Conservation (phyloP, 2,113 vertebrate species). For the Sisor rabdophorus region DNA sequence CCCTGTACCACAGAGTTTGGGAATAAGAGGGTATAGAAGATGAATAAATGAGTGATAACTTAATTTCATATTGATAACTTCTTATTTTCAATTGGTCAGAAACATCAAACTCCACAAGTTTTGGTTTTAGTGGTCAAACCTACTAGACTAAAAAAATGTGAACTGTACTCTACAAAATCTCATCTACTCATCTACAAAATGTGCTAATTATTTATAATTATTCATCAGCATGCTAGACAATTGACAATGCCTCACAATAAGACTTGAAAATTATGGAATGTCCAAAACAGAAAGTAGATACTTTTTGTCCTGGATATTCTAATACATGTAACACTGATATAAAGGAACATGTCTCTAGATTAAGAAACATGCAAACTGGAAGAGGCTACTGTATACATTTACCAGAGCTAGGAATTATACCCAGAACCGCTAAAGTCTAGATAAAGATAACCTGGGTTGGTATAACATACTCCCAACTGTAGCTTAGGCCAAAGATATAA, state of each 20-base stretch:
- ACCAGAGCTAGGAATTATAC: background rate
- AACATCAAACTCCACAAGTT: too few species aligned
- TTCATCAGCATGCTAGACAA: background rate
- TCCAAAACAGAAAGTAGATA: background rate
- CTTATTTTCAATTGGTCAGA: too few species aligned
- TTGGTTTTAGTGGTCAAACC: too few species aligned
- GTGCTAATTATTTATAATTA: background rate
- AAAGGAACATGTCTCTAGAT: background rate
- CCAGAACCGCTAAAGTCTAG: background rate
- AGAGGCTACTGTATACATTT: background rate
- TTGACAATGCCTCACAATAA: background rate
- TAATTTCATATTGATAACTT: too few species aligned
- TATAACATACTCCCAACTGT: background rate
- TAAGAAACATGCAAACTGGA: background rate
- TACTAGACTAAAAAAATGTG: too few species aligned
- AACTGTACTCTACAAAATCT: too few species aligned
- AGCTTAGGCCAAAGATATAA: background rate
- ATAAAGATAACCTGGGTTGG: background rate
- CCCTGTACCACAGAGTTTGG: too few species aligned
- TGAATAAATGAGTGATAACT: too few species aligned
- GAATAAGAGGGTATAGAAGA: too few species aligned
- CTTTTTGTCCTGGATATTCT: background rate
- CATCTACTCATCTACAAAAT: too few species aligned
- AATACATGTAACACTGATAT: background rate
- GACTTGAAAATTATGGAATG: background rate